These are phyloP conservation scores for Sylvietta virens DNA, from an alignment of 2,113 vertebrate species.

Conservation along the genomic window DNA sequence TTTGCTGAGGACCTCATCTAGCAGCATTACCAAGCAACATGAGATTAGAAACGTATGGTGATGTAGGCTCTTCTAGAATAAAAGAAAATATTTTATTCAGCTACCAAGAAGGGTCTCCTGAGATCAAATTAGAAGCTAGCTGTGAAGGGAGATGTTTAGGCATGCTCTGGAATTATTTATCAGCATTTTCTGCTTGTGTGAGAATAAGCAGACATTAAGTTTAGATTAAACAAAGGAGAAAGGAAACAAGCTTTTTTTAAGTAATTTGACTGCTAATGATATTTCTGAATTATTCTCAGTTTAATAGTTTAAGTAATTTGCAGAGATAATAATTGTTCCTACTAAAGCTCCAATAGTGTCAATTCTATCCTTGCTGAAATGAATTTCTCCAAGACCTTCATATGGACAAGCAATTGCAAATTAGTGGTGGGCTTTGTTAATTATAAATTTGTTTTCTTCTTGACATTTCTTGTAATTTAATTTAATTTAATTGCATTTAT, in stretches of 20 bases:
- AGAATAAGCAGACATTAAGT: constrained; percentile 81
- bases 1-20: constrained; percentile 81
- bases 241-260: constrained; percentile 71
- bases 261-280: constrained; percentile 79
- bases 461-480: constrained; percentile 74
- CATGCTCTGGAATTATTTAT: constrained; percentile 85
- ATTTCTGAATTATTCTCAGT: constrained; percentile 77
- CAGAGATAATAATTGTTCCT: constrained; percentile 71
- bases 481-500: constrained; percentile 70
- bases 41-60: constrained; percentile 78
- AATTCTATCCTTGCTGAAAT: constrained; percentile 55
- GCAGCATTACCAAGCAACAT: constrained; percentile 72
- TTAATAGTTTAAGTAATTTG: constrained; percentile 80
- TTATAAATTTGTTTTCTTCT: constrained; percentile 72
- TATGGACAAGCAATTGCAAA: constrained; percentile 67
- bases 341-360: constrained; percentile 40
- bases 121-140: constrained; percentile 85
- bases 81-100: constrained; percentile 82
- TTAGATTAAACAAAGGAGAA: constrained; percentile 81
- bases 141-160: constrained; percentile 84
- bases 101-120: constrained; percentile 74
- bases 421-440: constrained; percentile 69
- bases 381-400: constrained; percentile 68
- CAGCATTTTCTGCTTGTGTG: constrained; percentile 77
- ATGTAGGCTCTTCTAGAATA: constrained; percentile 71